Conservation (phyloP, 1,140 invertebrate genomes). For the Neodiprion lecontei region DNA sequence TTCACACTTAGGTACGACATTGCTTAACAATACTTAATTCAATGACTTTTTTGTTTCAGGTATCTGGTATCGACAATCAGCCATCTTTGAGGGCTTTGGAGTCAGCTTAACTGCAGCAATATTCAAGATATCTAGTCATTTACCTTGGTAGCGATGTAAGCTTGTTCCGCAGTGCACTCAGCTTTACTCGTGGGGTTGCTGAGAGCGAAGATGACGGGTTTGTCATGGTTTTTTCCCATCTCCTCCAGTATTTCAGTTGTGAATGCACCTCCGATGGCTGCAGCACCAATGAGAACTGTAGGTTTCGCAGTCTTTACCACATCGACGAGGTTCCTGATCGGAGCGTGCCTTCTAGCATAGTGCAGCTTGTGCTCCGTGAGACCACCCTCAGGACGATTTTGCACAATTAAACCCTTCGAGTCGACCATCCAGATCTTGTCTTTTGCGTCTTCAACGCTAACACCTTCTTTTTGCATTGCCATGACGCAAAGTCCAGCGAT, state of each 20-base stretch:
- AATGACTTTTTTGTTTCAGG: not conserved
- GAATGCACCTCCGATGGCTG: slow-evolving; percentile 85
- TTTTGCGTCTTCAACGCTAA: slow-evolving; percentile 73
- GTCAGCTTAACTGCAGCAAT: not conserved
- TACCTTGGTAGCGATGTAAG: slow-evolving; percentile 85
- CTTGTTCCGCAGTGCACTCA: slow-evolving; percentile 96
- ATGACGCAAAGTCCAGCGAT: slow-evolving; percentile 87
- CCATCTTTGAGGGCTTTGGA: too few species aligned
- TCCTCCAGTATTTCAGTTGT: slow-evolving; percentile 80
- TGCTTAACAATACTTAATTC: slow-evolving; percentile 8
- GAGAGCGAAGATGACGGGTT: slow-evolving; percentile 92
- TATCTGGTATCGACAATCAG: too few species aligned
- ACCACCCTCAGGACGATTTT: slow-evolving; percentile 76
- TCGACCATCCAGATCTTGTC: slow-evolving; percentile 77
- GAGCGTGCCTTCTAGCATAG: slow-evolving; percentile 77
- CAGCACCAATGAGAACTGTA: slow-evolving; percentile 86
- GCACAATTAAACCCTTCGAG: slow-evolving; percentile 80
- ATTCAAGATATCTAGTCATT: slow-evolving; percentile 32
- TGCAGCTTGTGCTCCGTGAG: slow-evolving; percentile 77
- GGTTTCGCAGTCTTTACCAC: slow-evolving; percentile 83
- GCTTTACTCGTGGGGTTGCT: slow-evolving; percentile 97
- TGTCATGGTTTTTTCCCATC: slow-evolving; percentile 80
- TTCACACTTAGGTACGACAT: not conserved
- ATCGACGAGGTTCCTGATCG: slow-evolving; percentile 75
- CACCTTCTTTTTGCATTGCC: slow-evolving; percentile 86